These are phyloP conservation scores for Rhagologus leucostigma DNA, from an alignment of 2,113 vertebrate genomes.

Conservation along the genomic window DNA sequence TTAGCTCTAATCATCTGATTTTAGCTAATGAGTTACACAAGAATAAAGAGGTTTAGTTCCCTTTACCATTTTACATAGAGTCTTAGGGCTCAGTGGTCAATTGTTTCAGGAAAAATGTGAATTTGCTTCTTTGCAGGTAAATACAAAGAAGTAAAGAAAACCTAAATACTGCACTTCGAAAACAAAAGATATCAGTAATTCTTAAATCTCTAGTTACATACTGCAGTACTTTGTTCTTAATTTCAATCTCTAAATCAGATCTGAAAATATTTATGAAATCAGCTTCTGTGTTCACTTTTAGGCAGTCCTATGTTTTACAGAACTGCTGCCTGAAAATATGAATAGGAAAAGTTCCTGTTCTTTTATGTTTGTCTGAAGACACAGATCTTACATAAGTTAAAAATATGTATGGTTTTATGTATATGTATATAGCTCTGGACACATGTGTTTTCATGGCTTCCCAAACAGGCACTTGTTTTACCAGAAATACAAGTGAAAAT, in stretches of 20 bases:
- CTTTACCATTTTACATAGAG: constrained; percentile 25
- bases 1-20: constrained; percentile 21
- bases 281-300: not conserved
- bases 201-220: constrained; percentile 27
- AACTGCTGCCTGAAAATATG: not conserved
- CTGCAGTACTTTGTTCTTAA: constrained; percentile 14
- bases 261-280: constrained; percentile 44
- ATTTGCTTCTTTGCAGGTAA: constrained; percentile 36
- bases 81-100: constrained; percentile 8
- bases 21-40: constrained; percentile 54
- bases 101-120: constrained; percentile 23
- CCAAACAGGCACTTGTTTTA: not conserved
- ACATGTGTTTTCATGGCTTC: not conserved
- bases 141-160: constrained; percentile 44
- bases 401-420: not conserved
- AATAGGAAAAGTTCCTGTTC: not conserved
- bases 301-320: not conserved
- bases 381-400: not conserved
- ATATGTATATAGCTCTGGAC: not conserved
- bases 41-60: constrained; percentile 59
- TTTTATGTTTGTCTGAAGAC: not conserved
- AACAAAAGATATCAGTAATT: constrained; percentile 27
- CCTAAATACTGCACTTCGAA: not conserved
- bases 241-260: constrained; percentile 53
- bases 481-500: not conserved